Evolutionary conservation across 2,888 invertebrate genomes (phyloP).

Genomic region (Metopia argyrocephala): DNA sequence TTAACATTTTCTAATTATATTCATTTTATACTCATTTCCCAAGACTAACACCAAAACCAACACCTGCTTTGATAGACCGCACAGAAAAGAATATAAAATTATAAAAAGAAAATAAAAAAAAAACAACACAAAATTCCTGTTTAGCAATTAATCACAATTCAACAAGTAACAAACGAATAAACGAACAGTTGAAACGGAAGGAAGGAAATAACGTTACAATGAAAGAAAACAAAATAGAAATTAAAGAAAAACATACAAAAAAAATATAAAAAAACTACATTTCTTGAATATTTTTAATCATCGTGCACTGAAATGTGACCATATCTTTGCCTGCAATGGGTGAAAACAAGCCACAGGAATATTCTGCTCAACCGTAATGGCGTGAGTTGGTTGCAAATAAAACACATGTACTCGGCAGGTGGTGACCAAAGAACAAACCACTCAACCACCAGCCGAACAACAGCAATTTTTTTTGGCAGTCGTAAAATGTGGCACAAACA

Average conservation of each 20-base stretch:
- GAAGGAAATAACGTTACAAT: conserved; percentile 44
- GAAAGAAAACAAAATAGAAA: conserved; percentile 15
- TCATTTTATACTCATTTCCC: conserved; percentile 48
- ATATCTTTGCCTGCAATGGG: not conserved
- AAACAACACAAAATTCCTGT: not conserved
- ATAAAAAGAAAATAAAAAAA: not conserved
- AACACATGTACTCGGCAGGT: not conserved
- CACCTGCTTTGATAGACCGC: conserved; percentile 39
- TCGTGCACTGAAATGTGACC: conserved; percentile 21
- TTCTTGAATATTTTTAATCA: conserved; percentile 40
- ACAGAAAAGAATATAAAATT: conserved; percentile 1
- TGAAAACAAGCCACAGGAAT: conserved; percentile 23
- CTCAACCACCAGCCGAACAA: not conserved
- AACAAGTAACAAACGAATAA: conserved; percentile 38
- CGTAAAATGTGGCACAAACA: not conserved
- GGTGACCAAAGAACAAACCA: not conserved
- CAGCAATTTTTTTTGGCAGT: not conserved
- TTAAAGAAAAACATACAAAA: not conserved
- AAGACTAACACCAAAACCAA: no score
- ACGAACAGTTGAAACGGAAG: conserved; percentile 37
- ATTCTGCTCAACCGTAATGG: not conserved
- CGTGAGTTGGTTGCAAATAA: not conserved
- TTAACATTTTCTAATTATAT: conserved; percentile 50
- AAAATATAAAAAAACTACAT: not conserved
- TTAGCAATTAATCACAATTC: conserved; percentile 60